Base-by-base conservation (phyloP, 2,888 invertebrate genomes). In the Hydroisotoma schaefferi region DNA sequence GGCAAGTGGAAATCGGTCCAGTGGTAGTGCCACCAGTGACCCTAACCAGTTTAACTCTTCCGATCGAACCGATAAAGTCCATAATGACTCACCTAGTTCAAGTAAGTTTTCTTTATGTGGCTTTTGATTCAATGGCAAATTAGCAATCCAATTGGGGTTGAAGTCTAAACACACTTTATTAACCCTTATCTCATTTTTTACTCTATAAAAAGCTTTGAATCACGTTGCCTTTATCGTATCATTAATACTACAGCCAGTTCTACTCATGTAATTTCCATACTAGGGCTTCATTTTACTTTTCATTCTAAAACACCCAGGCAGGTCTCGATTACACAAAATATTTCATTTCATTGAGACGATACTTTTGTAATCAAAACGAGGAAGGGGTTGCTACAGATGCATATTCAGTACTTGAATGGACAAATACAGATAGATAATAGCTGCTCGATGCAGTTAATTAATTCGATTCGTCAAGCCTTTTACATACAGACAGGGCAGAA, bases 71-170 rank as follows among this genome's bases (percentile, higher is more conserved):
- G 20, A 46, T 22, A 22, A 46, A 46, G 25, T 5, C 46, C 64
- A 44, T 25, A 28, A 43, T 68, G 69, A 69, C 64, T 69, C 70
- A 65, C 70, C 69, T 59, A 72, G 69, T 62, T 68, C 72, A 29
- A 68, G 72, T 72, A 72, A 72, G 72, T 54, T 29, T 55, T 38
- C 26, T 28, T 28, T 2, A 18, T 44, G 6, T 10, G 40, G 28
- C 8, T 53, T 43, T 44, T 56, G 51, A 29, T 43, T 54, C 54
- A 49, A 59, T 63, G 26, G 33, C 33, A 10, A 33, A 33, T 33
- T n/a, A n/a, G n/a, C n/a, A n/a, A n/a, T n/a, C n/a, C n/a, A n/a
- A n/a, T n/a, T n/a, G n/a, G n/a, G n/a, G n/a, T n/a, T n/a, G n/a
- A n/a, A n/a, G n/a, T n/a, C n/a, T n/a, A n/a, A n/a, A n/a, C n/a